These are phyloP conservation scores for Chelon auratus DNA, from an alignment of 2,797 vertebrate genomes.

Conservation along the genomic window DNA sequence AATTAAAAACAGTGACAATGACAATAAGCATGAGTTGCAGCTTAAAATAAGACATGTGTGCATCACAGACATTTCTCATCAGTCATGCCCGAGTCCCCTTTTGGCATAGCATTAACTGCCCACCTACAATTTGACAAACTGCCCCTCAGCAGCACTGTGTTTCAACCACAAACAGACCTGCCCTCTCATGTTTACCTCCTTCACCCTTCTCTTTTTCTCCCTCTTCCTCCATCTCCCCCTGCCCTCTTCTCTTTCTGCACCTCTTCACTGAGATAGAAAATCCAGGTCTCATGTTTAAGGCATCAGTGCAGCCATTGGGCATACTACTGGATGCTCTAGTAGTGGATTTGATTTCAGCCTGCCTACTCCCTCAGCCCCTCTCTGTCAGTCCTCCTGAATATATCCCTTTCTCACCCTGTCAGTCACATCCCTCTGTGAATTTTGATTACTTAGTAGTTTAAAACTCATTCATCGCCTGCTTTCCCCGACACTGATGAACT, in stretches of 20 bases:
- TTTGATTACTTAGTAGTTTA: constrained; percentile 31
- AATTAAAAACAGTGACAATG: neutral
- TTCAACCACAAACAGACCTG: constrained; percentile 33
- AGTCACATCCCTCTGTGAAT: constrained; percentile 28
- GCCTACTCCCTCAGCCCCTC: constrained; percentile 26
- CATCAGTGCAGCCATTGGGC: constrained; percentile 72
- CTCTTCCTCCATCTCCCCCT: constrained; percentile 28
- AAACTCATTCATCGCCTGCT: constrained; percentile 3
- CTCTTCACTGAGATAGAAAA: constrained; percentile 74
- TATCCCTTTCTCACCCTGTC: constrained; percentile 19
- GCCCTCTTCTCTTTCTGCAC: constrained; percentile 30
- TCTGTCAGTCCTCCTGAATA: constrained; percentile 37
- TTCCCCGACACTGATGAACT: constrained; percentile 17
- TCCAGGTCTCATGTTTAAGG: constrained; percentile 78
- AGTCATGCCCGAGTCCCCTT: neutral
- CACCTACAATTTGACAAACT: constrained; percentile 4
- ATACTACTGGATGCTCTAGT: constrained; percentile 50
- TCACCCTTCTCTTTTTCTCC: constrained; percentile 25
- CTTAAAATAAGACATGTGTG: neutral
- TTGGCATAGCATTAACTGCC: neutral
- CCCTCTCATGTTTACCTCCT: constrained; percentile 31
- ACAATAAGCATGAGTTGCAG: neutral
- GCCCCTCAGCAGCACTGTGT: constrained; percentile 7
- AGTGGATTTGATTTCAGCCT: constrained; percentile 55
- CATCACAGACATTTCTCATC: neutral